Conservation (phyloP, 64 coral and sea anemone species). For the Montipora sp. region DNA sequence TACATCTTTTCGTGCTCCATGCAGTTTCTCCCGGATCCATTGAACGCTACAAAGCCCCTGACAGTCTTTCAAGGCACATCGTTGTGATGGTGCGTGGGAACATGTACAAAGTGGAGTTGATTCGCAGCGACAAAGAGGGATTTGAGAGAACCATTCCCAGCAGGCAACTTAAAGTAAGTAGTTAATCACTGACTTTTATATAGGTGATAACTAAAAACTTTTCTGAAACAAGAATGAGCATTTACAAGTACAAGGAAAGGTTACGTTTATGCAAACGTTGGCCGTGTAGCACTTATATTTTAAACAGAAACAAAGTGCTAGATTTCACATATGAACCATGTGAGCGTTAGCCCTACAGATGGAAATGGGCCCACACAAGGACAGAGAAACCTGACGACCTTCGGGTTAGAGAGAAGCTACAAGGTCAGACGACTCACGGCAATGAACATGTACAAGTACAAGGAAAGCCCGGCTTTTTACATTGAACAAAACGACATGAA, state of each 20-base stretch:
- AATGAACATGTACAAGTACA: no score
- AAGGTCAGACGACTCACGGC: no score
- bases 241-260: no score
- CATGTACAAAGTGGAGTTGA: slow-evolving; percentile 67
- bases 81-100: slow-evolving; percentile 65
- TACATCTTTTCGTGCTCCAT: slow-evolving; percentile 80
- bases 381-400: no score
- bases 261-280: no score
- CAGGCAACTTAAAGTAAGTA: slow-evolving; percentile 73
- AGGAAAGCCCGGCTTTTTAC: neutral
- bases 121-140: slow-evolving; percentile 37
- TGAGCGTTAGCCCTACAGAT: no score
- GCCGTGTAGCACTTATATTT: no score
- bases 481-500: neutral
- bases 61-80: slow-evolving; percentile 68
- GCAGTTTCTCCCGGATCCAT: slow-evolving; percentile 68
- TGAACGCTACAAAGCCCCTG: slow-evolving; percentile 62
- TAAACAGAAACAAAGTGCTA: no score
- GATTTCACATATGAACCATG: no score
- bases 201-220: neutral
- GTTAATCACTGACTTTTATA: neutral
- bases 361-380: no score
- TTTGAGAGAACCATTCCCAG: slow-evolving; percentile 55
- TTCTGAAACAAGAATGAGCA: slow-evolving; percentile 21
- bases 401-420: no score